A percentile compares a stretch with the other conserved stretches of the same genome.
These are phyloP conservation scores for Oncorhynchus tshawytscha DNA, from an alignment of 2,113 vertebrate genomes.

Conservation along the genomic window DNA sequence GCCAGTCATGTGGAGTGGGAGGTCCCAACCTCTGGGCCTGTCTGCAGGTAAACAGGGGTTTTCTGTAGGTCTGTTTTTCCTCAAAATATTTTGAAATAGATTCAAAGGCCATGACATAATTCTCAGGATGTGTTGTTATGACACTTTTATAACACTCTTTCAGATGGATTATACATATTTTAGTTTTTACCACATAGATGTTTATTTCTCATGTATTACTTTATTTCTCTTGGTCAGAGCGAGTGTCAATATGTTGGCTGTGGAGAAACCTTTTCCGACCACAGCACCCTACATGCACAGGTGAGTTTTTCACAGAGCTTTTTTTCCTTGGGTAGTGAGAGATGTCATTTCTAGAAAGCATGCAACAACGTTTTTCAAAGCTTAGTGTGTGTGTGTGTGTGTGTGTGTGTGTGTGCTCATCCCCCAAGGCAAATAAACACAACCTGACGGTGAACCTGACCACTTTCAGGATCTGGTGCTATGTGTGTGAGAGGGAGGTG, in stretches of 20 bases:
- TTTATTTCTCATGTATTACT: background rate
- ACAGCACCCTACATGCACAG: conserved; percentile 96
- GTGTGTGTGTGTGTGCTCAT: background rate
- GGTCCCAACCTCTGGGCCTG: conserved; percentile 98
- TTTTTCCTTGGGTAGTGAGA: background rate
- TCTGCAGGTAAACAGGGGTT: conserved; percentile 81
- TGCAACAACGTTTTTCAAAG: background rate
- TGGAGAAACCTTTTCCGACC: conserved; percentile 92
- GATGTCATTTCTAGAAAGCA: too few species aligned
- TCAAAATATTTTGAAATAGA: too few species aligned
- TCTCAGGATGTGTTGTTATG: too few species aligned
- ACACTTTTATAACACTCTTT: too few species aligned
- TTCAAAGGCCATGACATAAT: too few species aligned
- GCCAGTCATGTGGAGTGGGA: conserved; percentile 91
- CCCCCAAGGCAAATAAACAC: conserved; percentile 85
- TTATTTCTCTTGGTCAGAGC: conserved; percentile 63
- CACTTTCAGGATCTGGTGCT: conserved; percentile 95
- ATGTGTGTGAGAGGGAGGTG: conserved; percentile 92
- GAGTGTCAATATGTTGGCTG: conserved; percentile 93
- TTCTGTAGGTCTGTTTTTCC: background rate
- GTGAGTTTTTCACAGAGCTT: conserved; percentile 60
- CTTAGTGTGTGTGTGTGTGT: background rate
- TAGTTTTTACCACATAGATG: background rate
- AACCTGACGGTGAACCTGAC: conserved; percentile 97
- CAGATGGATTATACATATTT: background rate